Conservation (phyloP, 2,888 invertebrate genomes). For the Euzophera pinguis region DNA sequence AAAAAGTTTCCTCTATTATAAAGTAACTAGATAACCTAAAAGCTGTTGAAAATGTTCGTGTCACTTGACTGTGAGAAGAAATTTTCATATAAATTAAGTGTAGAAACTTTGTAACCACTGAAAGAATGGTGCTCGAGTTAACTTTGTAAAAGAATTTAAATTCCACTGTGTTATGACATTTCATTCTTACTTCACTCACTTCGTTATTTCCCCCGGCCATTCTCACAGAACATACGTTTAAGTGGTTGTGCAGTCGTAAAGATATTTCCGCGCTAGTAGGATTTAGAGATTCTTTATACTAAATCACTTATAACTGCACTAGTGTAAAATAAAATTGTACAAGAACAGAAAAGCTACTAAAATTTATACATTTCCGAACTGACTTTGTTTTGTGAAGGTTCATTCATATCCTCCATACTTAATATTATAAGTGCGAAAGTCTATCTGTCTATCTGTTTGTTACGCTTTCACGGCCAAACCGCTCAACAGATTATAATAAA, state of each 20-base stretch:
- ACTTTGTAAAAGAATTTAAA: constrained; percentile 50
- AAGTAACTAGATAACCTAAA: background rate
- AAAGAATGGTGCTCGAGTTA: constrained; percentile 42
- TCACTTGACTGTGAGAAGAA: constrained; percentile 35
- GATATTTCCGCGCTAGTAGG: constrained; percentile 4
- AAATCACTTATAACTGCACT: constrained; percentile 9
- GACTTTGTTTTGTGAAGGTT: too few relatives aligned
- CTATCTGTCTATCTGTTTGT: too few relatives aligned
- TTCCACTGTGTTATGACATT: constrained; percentile 36
- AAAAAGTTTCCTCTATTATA: background rate
- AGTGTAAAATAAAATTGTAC: background rate
- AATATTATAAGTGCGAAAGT: too few relatives aligned
- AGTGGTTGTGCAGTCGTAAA: constrained; percentile 9
- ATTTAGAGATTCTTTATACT: constrained; percentile 9
- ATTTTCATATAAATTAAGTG: constrained; percentile 68
- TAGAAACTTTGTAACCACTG: constrained; percentile 48
- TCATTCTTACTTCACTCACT: constrained; percentile 30
- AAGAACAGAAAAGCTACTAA: background rate
- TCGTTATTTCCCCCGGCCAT: constrained; percentile 16
- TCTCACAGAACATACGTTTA: constrained; percentile 8
- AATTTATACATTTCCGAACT: background rate
- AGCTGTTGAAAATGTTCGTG: constrained; percentile 11
- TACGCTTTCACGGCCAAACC: too few relatives aligned
- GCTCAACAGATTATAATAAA: too few relatives aligned
- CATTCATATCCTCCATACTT: too few relatives aligned